A percentile compares a stretch with the other conserved stretches of the same genome.
Conservation (phyloP, 2,113 vertebrate genomes). For the Pandion haliaetus region DNA sequence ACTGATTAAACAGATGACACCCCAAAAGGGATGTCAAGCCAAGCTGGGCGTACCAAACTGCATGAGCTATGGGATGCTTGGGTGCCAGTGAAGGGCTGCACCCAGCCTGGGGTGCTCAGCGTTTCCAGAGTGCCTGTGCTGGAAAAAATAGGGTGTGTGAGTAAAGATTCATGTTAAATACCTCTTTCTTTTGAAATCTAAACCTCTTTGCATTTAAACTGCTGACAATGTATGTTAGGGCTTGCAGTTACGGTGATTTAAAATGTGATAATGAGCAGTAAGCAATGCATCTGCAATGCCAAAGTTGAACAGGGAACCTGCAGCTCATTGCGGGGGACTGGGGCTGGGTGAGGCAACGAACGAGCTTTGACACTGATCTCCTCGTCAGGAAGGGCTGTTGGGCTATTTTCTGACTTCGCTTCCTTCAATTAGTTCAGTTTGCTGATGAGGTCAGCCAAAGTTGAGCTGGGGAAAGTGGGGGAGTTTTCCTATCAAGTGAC, state of each 20-base stretch:
- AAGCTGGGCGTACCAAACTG: neutral
- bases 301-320: neutral
- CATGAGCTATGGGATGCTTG: rapidly evolving
- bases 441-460: neutral
- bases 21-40: neutral
- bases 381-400: rapidly evolving
- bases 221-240: neutral
- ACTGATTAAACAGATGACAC: neutral
- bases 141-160: neutral
- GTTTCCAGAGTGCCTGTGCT: neutral
- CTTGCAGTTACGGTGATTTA: neutral
- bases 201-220: neutral
- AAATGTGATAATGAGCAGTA: neutral
- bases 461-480: neutral
- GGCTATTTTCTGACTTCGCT: rapidly evolving
- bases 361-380: neutral
- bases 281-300: neutral
- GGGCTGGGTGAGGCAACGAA: neutral
- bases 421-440: neutral
- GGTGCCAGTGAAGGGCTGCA: neutral
- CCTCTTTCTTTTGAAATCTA: neutral
- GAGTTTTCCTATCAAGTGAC: neutral
- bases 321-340: rapidly evolving
- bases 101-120: neutral
- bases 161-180: rapidly evolving